phyloP scores from a whole-genome alignment of 2,888 invertebrate genomes.

The Antheraea assamensis region DNA sequence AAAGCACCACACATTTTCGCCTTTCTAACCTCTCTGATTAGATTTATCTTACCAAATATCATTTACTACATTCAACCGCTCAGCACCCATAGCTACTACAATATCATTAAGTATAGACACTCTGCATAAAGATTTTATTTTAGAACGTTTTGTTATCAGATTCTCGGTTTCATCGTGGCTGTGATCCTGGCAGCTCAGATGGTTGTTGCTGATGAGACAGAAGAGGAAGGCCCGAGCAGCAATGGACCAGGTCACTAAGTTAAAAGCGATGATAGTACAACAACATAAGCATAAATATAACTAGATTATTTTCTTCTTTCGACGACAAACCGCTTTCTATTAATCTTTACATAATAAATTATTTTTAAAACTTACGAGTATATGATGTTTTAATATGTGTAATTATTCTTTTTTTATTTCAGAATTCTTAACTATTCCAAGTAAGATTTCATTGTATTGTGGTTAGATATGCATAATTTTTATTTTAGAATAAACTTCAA shows the following conservation, averaged over 20 bases:
- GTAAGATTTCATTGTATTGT: too few species aligned
- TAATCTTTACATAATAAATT: too few species aligned
- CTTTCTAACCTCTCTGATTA: too few species aligned
- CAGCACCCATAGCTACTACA: not conserved
- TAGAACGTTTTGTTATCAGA: not conserved
- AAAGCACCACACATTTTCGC: too few species aligned
- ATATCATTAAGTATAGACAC: not conserved
- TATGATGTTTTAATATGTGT: too few species aligned
- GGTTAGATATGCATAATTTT: too few species aligned
- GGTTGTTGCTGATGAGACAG: not conserved
- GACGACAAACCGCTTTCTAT: not conserved
- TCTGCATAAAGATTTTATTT: not conserved
- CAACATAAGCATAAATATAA: not conserved
- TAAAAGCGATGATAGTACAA: not conserved
- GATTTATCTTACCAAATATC: too few species aligned
- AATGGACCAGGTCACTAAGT: not conserved
- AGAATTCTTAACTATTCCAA: too few species aligned
- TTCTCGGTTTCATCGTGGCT: conserved; percentile 16
- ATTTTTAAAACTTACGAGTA: too few species aligned
- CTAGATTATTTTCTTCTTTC: not conserved
- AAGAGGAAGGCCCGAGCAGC: not conserved
- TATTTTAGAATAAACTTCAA: too few species aligned
- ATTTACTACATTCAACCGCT: too few species aligned
- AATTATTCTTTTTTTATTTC: too few species aligned
- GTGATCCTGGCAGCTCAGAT: conserved; percentile 13